These are phyloP conservation scores for Penaeus japonicus DNA, from an alignment of 1,140 invertebrate species.

Conservation along the genomic window DNA sequence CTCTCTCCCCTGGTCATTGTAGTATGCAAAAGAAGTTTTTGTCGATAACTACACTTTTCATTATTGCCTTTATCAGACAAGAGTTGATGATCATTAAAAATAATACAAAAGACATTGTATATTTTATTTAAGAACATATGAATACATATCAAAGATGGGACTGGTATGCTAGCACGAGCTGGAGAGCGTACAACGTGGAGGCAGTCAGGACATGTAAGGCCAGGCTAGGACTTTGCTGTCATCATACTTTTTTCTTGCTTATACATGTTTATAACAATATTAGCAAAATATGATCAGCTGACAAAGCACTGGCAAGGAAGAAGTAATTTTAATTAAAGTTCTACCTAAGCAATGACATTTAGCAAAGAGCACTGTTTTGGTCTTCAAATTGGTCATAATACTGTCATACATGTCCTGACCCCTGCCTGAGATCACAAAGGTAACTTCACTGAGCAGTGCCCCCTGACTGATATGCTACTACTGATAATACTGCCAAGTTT, in stretches of 20 bases:
- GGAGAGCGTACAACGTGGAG: slow-evolving; percentile 52
- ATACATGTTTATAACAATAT: no score
- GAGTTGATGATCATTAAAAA: slow-evolving; percentile 7
- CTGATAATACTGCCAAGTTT: slow-evolving; percentile 52
- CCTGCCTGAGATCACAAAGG: slow-evolving; percentile 53
- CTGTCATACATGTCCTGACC: slow-evolving; percentile 16
- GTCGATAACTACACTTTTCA: no score
- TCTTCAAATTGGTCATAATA: no score
- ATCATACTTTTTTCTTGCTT: no score
- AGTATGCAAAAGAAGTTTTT: no score
- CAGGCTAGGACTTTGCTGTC: no score
- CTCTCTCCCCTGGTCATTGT: no score
- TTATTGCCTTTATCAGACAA: not conserved
- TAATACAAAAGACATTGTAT: slow-evolving; percentile 44
- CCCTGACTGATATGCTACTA: slow-evolving; percentile 55
- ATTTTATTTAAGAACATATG: slow-evolving; percentile 57
- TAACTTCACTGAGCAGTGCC: slow-evolving; percentile 53
- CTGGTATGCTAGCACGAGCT: slow-evolving; percentile 54
- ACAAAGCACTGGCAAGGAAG: not conserved
- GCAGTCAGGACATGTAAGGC: not conserved
- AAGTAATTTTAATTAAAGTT: not conserved
- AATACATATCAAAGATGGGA: slow-evolving; percentile 57
- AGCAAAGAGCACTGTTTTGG: no score
- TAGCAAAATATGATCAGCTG: no score
- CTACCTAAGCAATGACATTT: no score